A percentile compares a stretch with the other conserved stretches of the same genome.
These are phyloP conservation scores for Lampropteryx suffumata DNA, from an alignment of 2,888 invertebrate species.

Conservation along the genomic window DNA sequence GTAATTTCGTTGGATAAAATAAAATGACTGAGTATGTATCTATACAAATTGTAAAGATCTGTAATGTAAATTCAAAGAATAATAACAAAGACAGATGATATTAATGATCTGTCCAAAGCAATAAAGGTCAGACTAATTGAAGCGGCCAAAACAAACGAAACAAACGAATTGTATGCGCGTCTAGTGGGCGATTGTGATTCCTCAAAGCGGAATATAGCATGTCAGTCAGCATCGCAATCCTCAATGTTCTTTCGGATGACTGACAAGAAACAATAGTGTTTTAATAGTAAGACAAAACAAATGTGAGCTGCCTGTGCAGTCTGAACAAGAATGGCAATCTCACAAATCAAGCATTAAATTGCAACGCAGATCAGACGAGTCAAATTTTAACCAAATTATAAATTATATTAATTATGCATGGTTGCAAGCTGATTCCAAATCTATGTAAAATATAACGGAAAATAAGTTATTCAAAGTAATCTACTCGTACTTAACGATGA, in stretches of 20 bases:
- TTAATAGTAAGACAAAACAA: slow-evolving; percentile 52
- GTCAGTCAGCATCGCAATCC: slow-evolving; percentile 54
- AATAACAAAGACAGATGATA: slow-evolving; percentile 31
- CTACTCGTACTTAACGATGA: not conserved
- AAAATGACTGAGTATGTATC: slow-evolving; percentile 41
- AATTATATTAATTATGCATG: no score
- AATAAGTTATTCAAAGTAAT: no score
- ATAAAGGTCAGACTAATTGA: slow-evolving; percentile 44
- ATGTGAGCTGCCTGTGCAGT: slow-evolving; percentile 33
- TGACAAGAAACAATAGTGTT: slow-evolving; percentile 58
- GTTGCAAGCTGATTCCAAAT: no score
- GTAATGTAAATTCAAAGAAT: slow-evolving; percentile 23
- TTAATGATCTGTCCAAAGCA: slow-evolving; percentile 44
- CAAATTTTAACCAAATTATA: no score
- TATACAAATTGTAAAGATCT: slow-evolving; percentile 36
- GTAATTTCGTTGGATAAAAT: slow-evolving; percentile 48
- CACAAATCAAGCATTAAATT: slow-evolving; percentile 32
- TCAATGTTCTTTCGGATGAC: slow-evolving; percentile 40
- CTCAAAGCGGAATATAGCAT: slow-evolving; percentile 21
- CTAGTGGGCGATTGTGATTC: slow-evolving; percentile 46
- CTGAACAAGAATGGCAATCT: slow-evolving; percentile 29
- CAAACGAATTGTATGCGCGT: no score
- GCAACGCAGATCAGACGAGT: slow-evolving; percentile 4
- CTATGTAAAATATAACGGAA: no score
- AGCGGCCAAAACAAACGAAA: slow-evolving; percentile 36